These are phyloP conservation scores for Chesias legatella DNA, from an alignment of 2,888 invertebrate species.

Conservation along the genomic window DNA sequence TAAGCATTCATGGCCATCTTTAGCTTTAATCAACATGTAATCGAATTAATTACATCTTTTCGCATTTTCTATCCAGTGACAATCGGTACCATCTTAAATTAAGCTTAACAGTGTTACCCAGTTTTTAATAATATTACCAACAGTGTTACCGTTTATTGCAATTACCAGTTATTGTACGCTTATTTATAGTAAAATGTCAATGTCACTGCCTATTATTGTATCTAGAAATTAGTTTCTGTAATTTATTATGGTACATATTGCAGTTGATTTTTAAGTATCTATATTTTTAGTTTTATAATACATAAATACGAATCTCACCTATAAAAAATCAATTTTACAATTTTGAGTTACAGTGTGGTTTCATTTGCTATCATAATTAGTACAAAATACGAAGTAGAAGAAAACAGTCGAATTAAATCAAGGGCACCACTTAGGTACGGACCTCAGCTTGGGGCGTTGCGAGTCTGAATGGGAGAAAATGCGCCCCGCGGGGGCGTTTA, in stretches of 20 bases:
- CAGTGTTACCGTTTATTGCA: conserved; percentile 48
- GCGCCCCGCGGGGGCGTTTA: no score
- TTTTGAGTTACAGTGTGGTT: conserved; percentile 39
- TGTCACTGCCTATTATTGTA: conserved; percentile 60
- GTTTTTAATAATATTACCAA: conserved; percentile 22
- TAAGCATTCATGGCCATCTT: conserved; percentile 57
- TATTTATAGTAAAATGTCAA: conserved; percentile 17
- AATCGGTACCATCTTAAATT: no score
- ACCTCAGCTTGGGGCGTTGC: no score
- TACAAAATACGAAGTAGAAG: no score
- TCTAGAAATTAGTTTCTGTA: conserved; percentile 49
- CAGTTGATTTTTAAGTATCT: conserved; percentile 39
- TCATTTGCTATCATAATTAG: conserved; percentile 30
- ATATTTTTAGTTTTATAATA: conserved; percentile 44
- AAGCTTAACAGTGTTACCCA: conserved; percentile 31
- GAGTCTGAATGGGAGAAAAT: no score
- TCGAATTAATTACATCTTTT: conserved; percentile 7
- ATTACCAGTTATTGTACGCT: conserved; percentile 1
- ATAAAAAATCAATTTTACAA: conserved; percentile 47
- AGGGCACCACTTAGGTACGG: no score
- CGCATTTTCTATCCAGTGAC: background rate
- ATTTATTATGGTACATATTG: conserved; percentile 69
- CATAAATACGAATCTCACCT: conserved; percentile 56
- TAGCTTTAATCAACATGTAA: conserved; percentile 55
- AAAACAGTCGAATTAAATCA: no score